Evolutionary conservation across 2,797 vertebrate genomes (phyloP).

Genomic region (Coracias cyanogaster): DNA sequence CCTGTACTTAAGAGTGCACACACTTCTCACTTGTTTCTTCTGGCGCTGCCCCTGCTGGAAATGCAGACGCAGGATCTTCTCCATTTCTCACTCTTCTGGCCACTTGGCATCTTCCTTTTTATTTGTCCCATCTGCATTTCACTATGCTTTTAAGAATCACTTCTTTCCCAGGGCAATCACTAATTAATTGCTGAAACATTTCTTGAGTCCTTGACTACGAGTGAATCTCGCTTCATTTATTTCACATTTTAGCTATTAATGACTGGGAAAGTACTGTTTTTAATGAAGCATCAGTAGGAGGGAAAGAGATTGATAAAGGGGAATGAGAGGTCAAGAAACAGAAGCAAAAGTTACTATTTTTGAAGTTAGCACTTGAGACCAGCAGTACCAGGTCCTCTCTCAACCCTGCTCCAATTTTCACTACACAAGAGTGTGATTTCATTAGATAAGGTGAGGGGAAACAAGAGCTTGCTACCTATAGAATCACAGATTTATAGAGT

Average conservation of each 20-base stretch:
- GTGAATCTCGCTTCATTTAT: background rate
- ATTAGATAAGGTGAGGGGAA: background rate
- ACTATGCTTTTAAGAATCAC: background rate
- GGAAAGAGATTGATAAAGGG: background rate
- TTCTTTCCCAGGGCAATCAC: background rate
- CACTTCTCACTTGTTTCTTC: background rate
- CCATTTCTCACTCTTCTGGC: background rate
- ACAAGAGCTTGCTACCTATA: background rate
- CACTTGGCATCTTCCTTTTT: background rate
- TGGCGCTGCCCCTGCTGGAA: background rate
- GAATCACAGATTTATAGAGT: too few relatives aligned
- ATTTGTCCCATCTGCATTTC: background rate
- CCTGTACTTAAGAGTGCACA: background rate
- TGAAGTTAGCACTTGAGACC: background rate
- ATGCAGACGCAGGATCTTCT: background rate
- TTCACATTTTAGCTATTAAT: background rate
- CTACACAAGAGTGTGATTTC: accelerated
- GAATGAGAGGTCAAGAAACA: background rate
- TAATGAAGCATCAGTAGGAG: background rate
- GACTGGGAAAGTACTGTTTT: background rate
- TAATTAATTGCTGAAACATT: background rate
- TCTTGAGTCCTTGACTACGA: background rate
- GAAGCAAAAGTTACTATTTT: background rate
- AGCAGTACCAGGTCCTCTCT: background rate
- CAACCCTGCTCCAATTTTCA: background rate